Percentiles rank a stretch among this genome's conserved stretches.
Conservation (phyloP, 2,113 vertebrate genomes). For the Crotalus helleri region DNA sequence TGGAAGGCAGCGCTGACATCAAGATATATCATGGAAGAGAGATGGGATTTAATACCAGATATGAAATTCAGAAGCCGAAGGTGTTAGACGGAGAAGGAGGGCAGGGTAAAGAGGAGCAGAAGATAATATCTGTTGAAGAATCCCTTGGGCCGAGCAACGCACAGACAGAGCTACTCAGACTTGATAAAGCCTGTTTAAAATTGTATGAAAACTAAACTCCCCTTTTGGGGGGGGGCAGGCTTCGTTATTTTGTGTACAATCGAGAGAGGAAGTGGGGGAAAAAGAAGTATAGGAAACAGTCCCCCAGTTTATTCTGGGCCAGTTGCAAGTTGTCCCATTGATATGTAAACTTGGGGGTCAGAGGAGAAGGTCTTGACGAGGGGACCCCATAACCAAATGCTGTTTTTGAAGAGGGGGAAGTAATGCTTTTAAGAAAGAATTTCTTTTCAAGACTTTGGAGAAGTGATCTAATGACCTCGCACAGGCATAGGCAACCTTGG, state of each 20-base stretch:
- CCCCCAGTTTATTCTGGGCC: not conserved
- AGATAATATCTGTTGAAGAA: slow-evolving; percentile 25
- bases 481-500: not conserved
- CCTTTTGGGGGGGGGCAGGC: not conserved
- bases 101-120: not conserved
- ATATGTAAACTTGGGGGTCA: no score
- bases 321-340: not conserved
- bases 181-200: slow-evolving; percentile 19
- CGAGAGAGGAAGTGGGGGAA: rapidly evolving
- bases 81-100: slow-evolving; percentile 9
- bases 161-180: slow-evolving; percentile 22
- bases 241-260: not conserved
- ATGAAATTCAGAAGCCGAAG: slow-evolving; percentile 37
- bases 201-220: not conserved
- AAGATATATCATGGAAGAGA: slow-evolving; percentile 52
- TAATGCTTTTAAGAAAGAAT: not conserved
- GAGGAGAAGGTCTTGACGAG: not conserved
- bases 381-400: not conserved
- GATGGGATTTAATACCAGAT: slow-evolving; percentile 45
- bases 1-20: slow-evolving; percentile 40
- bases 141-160: slow-evolving; percentile 33
- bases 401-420: not conserved
- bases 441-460: no score
- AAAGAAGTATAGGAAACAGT: not conserved
- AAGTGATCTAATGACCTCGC: not conserved